Evolutionary conservation across 2,113 vertebrate genomes (phyloP), one percentile per base, ranked within the genome.

Genomic region (Corydoras sp.): DNA sequence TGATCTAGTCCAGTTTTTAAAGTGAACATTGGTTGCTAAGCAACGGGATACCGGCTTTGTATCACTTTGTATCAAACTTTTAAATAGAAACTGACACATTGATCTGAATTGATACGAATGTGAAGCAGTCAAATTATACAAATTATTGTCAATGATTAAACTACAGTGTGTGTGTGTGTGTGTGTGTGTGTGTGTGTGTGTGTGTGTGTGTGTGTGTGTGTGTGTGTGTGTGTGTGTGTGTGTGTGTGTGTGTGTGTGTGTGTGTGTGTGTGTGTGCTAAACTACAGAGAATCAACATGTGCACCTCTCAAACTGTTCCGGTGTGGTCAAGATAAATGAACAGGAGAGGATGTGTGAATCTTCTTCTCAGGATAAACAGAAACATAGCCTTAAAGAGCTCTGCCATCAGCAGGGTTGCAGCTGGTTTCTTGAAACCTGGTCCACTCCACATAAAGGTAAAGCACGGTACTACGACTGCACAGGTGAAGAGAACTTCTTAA

Each of bases 381-480:
- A n/a, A n/a, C 0, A 0, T 0, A 35, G 85, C 5, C 72, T 84
- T 11, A 0, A 68, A 3, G 13, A 68, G 4, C 55, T 84, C 24
- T 89, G 86, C 60, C 43, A 80, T 0, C 30, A 82, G n/a, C 5
- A 13, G 2, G 0, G 0, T 0, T 85, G 84, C 32, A 12, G 80
- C 58, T 70, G 49, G 0, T 77, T 75, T 4, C 0, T 85, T n/a
- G 10, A 3, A 0, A 13, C 2, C 9, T 10, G 18, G 51, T 3
- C 4, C 10, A 5, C 5, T 3, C 0, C 0, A 3, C 0, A 29
- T 6, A 1, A 14, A 1, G 14, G 10, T 4, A 10, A 35, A 0
- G 58, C 24, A 6, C 9, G 35, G 15, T 63, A 82, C 3, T 60
- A 87, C 55, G 32, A 5, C 1, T 88, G 85, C 60, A 71, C 70